Conservation (phyloP, 2,888 invertebrate species). For the Tenthredo notha region DNA sequence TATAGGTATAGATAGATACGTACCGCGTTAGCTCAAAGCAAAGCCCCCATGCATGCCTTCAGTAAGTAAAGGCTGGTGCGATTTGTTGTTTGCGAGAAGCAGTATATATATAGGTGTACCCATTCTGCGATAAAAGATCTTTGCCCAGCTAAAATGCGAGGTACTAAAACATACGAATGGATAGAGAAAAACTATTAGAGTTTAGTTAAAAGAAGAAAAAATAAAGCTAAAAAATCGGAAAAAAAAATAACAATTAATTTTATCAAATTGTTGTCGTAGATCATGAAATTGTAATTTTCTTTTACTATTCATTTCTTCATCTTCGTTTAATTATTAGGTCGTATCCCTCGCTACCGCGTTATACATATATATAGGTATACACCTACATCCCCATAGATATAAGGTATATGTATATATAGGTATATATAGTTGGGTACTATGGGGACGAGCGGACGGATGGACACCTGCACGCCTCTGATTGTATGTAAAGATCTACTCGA, state of each 20-base stretch:
- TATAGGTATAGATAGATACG: constrained; percentile 49
- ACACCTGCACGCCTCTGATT: constrained; percentile 75
- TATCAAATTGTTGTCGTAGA: neutral
- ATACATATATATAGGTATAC: neutral
- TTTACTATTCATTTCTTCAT: neutral
- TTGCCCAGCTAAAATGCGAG: too few species aligned
- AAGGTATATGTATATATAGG: neutral
- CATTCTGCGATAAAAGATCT: too few species aligned
- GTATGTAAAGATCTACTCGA: constrained; percentile 68
- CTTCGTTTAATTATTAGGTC: neutral
- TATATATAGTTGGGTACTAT: neutral
- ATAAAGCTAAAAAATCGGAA: too few species aligned
- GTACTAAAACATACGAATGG: too few species aligned
- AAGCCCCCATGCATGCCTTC: constrained; percentile 8
- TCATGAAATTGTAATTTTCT: neutral
- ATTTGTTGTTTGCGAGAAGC: constrained; percentile 60
- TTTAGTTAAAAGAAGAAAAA: too few species aligned
- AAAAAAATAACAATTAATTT: neutral
- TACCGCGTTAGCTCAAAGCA: constrained; percentile 1
- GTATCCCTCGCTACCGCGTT: neutral
- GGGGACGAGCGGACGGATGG: constrained; percentile 63
- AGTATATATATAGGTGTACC: too few species aligned
- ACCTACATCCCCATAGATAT: neutral
- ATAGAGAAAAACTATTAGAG: too few species aligned
- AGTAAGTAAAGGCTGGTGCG: constrained; percentile 65